These are phyloP conservation scores for Chloropsis cyanopogon DNA, from an alignment of 2,113 vertebrate genomes.

Conservation along the genomic window DNA sequence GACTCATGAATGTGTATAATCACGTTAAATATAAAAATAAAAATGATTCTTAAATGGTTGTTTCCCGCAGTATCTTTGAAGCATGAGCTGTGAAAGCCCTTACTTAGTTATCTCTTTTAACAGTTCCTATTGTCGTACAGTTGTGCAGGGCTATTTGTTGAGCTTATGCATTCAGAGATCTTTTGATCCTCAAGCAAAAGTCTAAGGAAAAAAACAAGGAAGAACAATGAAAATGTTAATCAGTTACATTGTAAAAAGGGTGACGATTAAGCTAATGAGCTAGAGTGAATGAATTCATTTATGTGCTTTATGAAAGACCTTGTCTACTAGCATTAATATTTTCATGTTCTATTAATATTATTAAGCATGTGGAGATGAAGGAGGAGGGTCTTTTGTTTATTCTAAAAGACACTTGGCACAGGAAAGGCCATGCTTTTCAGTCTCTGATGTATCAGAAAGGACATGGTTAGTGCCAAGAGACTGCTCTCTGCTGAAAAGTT, in stretches of 20 bases:
- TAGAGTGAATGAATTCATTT: constrained; percentile 43
- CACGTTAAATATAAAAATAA: constrained; percentile 76
- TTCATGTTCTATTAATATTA: constrained; percentile 25
- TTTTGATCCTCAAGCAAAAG: constrained; percentile 57
- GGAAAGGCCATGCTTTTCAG: constrained; percentile 2
- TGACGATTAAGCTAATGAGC: constrained; percentile 38
- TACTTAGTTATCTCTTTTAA: background rate
- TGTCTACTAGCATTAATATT: constrained; percentile 38
- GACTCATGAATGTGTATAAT: constrained; percentile 93
- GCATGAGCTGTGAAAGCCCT: constrained; percentile 19
- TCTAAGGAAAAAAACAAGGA: constrained; percentile 38
- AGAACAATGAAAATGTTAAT: constrained; percentile 66
- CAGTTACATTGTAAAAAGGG: constrained; percentile 44
- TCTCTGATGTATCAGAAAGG: background rate
- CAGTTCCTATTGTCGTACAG: background rate
- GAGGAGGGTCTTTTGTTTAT: background rate
- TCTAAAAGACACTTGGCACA: background rate
- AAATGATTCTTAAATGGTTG: constrained; percentile 69
- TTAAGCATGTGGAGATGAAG: background rate
- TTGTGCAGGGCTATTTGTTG: constrained; percentile 42
- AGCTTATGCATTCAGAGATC: constrained; percentile 44
- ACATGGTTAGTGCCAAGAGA: background rate
- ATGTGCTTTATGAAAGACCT: constrained; percentile 41
- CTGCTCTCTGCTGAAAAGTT: constrained; percentile 18
- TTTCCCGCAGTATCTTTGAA: constrained; percentile 61